These are phyloP conservation scores for Speoplatyrhinus poulsoni DNA, from an alignment of 2,113 vertebrate species.

Conservation along the genomic window DNA sequence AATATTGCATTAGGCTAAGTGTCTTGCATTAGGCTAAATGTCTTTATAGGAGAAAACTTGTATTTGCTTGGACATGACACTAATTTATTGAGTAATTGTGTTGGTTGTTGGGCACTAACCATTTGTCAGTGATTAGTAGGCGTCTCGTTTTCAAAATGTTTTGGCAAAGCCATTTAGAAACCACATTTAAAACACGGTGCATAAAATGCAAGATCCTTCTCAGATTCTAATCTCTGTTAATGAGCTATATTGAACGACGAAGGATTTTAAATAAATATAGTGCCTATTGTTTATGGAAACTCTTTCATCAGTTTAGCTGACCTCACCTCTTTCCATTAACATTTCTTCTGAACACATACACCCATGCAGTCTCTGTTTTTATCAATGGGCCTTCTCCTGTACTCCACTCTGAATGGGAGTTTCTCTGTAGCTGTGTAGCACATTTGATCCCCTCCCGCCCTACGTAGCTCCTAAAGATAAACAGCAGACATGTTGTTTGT, in stretches of 20 bases:
- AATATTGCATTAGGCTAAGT: no score
- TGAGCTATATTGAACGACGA: no score
- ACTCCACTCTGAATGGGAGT: slow-evolving; percentile 41
- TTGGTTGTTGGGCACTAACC: no score
- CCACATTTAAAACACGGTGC: no score
- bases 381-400: slow-evolving; percentile 48
- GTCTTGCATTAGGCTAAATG: no score
- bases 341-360: no score
- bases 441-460: slow-evolving; percentile 35
- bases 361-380: slow-evolving; percentile 43
- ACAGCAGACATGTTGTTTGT: slow-evolving; percentile 10
- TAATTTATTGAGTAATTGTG: no score
- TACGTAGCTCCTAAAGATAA: slow-evolving; percentile 22
- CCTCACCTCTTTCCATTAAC: slow-evolving; percentile 22
- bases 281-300: not conserved
- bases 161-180: not conserved
- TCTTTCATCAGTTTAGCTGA: slow-evolving; percentile 36
- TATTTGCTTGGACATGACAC: no score
- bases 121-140: not conserved
- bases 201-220: no score
- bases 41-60: no score
- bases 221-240: no score
- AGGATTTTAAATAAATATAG: slow-evolving; percentile 23
- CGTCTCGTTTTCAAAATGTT: not conserved
- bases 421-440: slow-evolving; percentile 42